A percentile compares a stretch with the other conserved stretches of the same genome.
phyloP scores from a whole-genome alignment of 2,888 invertebrate genomes.

The Leucophora obtusa region DNA sequence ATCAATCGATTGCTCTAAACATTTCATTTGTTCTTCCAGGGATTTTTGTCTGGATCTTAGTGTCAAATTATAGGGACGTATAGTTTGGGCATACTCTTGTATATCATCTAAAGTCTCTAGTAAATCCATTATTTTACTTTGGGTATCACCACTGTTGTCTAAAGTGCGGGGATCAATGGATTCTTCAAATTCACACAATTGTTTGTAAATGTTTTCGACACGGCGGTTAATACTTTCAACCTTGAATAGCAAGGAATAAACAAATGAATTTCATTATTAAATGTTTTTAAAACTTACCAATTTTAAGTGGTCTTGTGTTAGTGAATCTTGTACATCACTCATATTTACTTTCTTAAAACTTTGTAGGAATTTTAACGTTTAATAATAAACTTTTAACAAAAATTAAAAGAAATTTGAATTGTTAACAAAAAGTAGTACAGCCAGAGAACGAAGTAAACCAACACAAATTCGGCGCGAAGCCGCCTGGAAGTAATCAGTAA shows the following conservation, averaged over 20 bases:
- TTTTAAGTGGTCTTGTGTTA: constrained; percentile 33
- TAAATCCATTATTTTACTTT: constrained; percentile 64
- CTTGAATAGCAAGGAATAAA: constrained; percentile 23
- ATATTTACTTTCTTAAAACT: constrained; percentile 21
- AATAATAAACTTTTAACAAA: too few relatives aligned
- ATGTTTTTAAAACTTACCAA: constrained; percentile 32
- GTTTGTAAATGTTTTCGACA: constrained; percentile 64
- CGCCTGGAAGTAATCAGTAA: too few relatives aligned
- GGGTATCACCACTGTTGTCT: constrained; percentile 37
- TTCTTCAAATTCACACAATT: constrained; percentile 65
- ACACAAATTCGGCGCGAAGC: too few relatives aligned
- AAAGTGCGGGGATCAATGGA: constrained; percentile 39
- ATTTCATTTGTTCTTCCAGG: constrained; percentile 64
- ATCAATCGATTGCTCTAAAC: constrained; percentile 64
- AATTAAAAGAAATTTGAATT: constrained; percentile 9
- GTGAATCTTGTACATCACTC: constrained; percentile 16
- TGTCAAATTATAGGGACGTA: constrained; percentile 45
- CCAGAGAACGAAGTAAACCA: background rate
- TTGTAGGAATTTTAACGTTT: too few relatives aligned
- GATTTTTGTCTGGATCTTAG: constrained; percentile 50
- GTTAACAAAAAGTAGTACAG: background rate
- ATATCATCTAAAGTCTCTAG: constrained; percentile 62
- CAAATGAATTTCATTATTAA: background rate
- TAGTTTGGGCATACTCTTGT: constrained; percentile 47
- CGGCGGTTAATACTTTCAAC: constrained; percentile 63